Evolutionary conservation across 2,888 invertebrate genomes (phyloP).

Genomic region (Brachynemurus nebulosus): DNA sequence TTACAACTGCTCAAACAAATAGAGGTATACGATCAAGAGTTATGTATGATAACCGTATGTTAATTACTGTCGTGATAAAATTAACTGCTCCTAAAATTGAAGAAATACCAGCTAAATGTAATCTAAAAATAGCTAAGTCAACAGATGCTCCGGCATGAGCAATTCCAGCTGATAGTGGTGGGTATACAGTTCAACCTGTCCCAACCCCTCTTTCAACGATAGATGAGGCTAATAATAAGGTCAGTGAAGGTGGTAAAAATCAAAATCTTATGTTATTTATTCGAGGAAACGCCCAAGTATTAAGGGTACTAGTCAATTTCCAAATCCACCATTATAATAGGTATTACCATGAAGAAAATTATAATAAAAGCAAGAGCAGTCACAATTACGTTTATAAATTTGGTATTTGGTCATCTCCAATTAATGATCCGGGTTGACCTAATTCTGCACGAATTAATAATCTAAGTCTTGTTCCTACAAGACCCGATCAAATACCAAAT

Average conservation of each 20-base stretch:
- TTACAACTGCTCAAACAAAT: slow-evolving; percentile 59
- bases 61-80: slow-evolving; percentile 64
- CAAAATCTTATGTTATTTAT: slow-evolving; percentile 80
- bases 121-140: slow-evolving; percentile 61
- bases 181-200: slow-evolving; percentile 68
- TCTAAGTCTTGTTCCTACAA: slow-evolving; percentile 55
- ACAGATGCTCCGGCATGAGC: slow-evolving; percentile 53
- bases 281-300: slow-evolving; percentile 66
- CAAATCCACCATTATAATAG: slow-evolving; percentile 68
- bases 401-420: slow-evolving; percentile 61
- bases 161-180: slow-evolving; percentile 48
- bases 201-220: slow-evolving; percentile 56
- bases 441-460: slow-evolving; percentile 59
- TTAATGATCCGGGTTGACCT: slow-evolving; percentile 47
- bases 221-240: slow-evolving; percentile 46
- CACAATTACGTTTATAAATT: slow-evolving; percentile 69
- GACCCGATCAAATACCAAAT: slow-evolving; percentile 51
- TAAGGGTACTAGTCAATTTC: slow-evolving; percentile 66
- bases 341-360: slow-evolving; percentile 67
- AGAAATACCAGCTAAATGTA: slow-evolving; percentile 60
- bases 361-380: slow-evolving; percentile 70
- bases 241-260: slow-evolving; percentile 53
- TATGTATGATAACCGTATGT: slow-evolving; percentile 49
- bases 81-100: slow-evolving; percentile 66
- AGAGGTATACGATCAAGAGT: slow-evolving; percentile 50